Base-by-base conservation (phyloP, 2,888 invertebrate genomes). In the Koerneria pararmatus region DNA sequence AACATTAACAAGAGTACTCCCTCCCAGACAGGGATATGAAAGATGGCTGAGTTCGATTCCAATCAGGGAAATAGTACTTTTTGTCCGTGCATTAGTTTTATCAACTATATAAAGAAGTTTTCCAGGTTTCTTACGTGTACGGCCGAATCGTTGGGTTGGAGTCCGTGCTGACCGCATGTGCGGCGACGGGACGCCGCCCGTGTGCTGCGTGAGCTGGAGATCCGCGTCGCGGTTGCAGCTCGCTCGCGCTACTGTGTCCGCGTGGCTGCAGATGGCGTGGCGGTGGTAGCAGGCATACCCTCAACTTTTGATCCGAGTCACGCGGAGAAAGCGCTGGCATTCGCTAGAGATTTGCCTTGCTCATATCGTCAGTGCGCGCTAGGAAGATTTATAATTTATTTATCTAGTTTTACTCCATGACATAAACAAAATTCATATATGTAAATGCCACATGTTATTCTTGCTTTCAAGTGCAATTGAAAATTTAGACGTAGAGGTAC, bases 161-260 rank as follows among this genome's bases (percentile, higher is more conserved):
- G 53, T 64, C 70, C 1, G 71, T 78, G 6, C 73, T 81, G 22
- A 66, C 75, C 0, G 78, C 80, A 68, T 74, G 82, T 51, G 72
- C 76, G 6, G 71, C 79, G n/a, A 24, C 76, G 77, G 34, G 81
- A 81, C 64, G 73, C 80, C 0, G 78, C 77, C 19, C 70, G 79
- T 32, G 71, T 81, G 15, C 64, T 79, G 54, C 74, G 78, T 68
- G 81, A 81, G 57, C 69, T 81, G 32, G 75, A 82, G 59, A 34
- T 62, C 22, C 64, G 64, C 31, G 64, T 64, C 22, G 48, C 64
- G 1, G 46, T 64, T 19, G 54, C 64, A 3, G 34, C 49, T 19
- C 27, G 64, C 5, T 54, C 64, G 11, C 37, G 64, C 19, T 71
- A 70, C 34, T 74, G 73, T 48, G 71, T 69, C 2, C 57, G 74